Conservation (phyloP, 2,797 vertebrate species). For the Pangasius sanitwongsei region DNA sequence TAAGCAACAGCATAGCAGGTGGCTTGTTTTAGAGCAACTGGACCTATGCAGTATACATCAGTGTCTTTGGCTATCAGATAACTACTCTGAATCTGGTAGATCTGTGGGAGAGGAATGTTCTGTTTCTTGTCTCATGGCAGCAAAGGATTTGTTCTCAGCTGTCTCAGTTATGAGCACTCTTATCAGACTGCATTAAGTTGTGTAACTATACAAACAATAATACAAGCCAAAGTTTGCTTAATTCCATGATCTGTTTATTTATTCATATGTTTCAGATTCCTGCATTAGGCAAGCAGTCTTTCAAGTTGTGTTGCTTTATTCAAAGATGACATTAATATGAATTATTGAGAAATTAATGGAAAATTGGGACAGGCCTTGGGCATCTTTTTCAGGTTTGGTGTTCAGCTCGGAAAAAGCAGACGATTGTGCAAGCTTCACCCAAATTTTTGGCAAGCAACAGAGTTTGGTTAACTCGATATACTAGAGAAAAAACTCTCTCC, state of each 20-base stretch:
- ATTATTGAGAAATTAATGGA: background rate
- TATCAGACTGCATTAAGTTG: background rate
- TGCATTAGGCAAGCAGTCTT: background rate
- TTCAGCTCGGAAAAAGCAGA: background rate
- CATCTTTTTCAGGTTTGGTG: background rate
- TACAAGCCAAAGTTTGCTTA: background rate
- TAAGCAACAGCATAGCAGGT: background rate
- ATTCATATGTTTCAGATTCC: background rate
- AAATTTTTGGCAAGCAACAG: background rate
- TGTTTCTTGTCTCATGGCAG: background rate
- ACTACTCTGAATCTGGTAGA: background rate
- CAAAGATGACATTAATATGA: background rate
- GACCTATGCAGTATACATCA: background rate
- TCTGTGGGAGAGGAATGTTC: background rate
- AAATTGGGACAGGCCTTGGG: background rate
- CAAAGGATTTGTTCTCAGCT: conserved; percentile 14
- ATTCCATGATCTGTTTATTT: background rate
- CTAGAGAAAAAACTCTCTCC: background rate
- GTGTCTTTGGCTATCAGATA: background rate
- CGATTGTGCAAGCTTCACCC: background rate
- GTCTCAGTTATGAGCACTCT: background rate
- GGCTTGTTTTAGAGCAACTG: conserved; percentile 4
- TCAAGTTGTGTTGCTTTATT: background rate
- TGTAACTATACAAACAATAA: background rate
- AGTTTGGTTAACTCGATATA: background rate